phyloP scores from a whole-genome alignment of 2,113 vertebrate genomes.

The Electrona antarctica region DNA sequence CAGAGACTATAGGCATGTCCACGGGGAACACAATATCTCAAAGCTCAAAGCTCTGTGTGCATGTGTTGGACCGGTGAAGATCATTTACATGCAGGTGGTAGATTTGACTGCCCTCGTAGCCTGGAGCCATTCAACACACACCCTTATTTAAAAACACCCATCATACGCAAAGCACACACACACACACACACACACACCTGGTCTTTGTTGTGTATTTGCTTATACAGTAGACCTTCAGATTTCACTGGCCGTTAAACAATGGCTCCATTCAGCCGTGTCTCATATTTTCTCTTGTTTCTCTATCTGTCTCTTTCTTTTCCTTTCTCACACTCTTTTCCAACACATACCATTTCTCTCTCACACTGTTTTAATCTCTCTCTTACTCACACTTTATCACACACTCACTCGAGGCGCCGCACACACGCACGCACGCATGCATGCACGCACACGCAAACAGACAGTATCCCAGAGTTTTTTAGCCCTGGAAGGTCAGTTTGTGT shows the following conservation, averaged over 20 bases:
- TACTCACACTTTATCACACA: constrained; percentile 23
- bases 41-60: neutral
- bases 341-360: constrained; percentile 26
- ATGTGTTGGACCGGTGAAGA: constrained; percentile 21
- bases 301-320: constrained; percentile 16
- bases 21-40: too few relatives aligned
- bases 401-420: neutral
- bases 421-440: constrained; percentile 8
- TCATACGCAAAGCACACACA: constrained; percentile 23
- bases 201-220: constrained; percentile 62
- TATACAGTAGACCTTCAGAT: constrained; percentile 26
- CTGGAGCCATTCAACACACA: constrained; percentile 43
- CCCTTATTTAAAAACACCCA: constrained; percentile 51
- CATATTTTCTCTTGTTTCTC: constrained; percentile 8
- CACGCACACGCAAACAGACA: constrained; percentile 19
- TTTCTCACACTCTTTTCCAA: constrained; percentile 3
- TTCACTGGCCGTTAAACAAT: constrained; percentile 22
- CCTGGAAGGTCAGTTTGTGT: constrained; percentile 56
- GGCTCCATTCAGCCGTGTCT: constrained; percentile 34
- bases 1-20: too few relatives aligned
- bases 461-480: constrained; percentile 49
- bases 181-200: constrained; percentile 62
- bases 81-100: constrained; percentile 77
- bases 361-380: neutral
- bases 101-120: constrained; percentile 58